Evolutionary conservation across 2,888 invertebrate species (phyloP), one percentile per base, ranked within the genome.

Genomic region (Zootermopsis nevadensis): DNA sequence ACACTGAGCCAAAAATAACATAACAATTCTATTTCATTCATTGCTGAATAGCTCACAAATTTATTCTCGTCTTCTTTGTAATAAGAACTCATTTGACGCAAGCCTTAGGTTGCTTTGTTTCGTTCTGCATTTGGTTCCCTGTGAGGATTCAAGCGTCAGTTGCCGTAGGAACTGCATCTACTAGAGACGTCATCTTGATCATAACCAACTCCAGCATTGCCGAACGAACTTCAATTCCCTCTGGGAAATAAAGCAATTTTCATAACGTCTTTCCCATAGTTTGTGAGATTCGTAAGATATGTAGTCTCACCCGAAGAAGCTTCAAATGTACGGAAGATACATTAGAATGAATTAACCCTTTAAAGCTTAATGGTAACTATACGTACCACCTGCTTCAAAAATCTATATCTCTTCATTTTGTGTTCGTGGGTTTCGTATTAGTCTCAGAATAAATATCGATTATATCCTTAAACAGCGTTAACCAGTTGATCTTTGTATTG

Each of bases 161-260:
- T 38, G 19, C 24, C n/a, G 38, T 27, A 77, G 74, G 22, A 33
- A 31, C 38, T 19, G 22, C 0, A 42, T 31, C 74, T 74, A 2
- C 79, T 60, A 60, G 60, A 60, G 60, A 60, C n/a, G 60, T 60
- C 79, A 60, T 79, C 79, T 53, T 27, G 53, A 6, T 69, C 19
- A 33, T 3, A 69, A 33, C 33, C 22, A 33, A 33, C 22, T 22
- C 19, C 33, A 33, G 19, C 27, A 38, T n/a, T 22, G 38, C n/a
- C 74, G 38, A 72, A 72, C 74, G 60, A 60, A 3, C 27, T 6
- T 27, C 60, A 60, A 60, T 27, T 1, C 74, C 74, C 74, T 24
- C n/a, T 74, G 74, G 35, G 74, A 42, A 38, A n/a, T 42, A 74
- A 74, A 74, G 74, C 35, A 35, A 74, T 74, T 42, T 74, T 74